Percentiles rank a stretch among this genome's conserved stretches.
Evolutionary conservation across 2,113 vertebrate species (phyloP).

Genomic region (Sebastes fasciatus): DNA sequence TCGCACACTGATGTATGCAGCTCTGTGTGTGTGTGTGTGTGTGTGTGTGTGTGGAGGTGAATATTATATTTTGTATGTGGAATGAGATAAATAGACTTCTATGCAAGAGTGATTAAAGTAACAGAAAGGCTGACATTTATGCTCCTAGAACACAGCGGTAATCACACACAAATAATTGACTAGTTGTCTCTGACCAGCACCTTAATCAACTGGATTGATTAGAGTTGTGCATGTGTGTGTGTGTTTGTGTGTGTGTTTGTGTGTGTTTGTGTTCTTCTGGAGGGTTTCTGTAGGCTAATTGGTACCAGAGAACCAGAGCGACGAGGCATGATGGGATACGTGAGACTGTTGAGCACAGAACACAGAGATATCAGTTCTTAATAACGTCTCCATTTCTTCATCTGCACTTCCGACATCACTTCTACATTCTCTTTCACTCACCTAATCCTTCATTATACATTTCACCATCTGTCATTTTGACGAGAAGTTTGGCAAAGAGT

Average conservation of each 20-base stretch:
- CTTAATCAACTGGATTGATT: conserved; percentile 61
- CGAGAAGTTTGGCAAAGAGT: not conserved
- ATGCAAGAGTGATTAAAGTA: conserved; percentile 55
- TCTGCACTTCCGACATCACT: not conserved
- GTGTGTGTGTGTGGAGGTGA: not conserved
- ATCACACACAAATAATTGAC: conserved; percentile 41
- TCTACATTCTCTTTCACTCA: not conserved
- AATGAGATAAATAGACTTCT: not conserved
- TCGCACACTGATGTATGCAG: not conserved
- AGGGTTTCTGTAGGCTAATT: conserved; percentile 31
- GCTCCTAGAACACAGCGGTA: not conserved
- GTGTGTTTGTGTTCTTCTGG: not conserved
- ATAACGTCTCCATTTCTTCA: not conserved
- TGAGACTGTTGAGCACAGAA: not conserved
- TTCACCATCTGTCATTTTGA: conserved; percentile 11
- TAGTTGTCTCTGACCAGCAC: conserved; percentile 34
- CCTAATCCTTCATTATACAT: not conserved
- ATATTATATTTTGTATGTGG: conserved; percentile 5
- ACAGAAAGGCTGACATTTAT: conserved; percentile 36
- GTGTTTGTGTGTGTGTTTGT: not conserved
- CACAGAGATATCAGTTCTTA: not conserved
- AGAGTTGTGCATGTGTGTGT: not conserved
- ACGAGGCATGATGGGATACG: conserved; percentile 15
- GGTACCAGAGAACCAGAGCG: conserved; percentile 2
- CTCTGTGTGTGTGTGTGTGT: not conserved